Evolutionary conservation across 1,140 invertebrate species (phyloP).

Genomic region (Drosophila tristis): DNA sequence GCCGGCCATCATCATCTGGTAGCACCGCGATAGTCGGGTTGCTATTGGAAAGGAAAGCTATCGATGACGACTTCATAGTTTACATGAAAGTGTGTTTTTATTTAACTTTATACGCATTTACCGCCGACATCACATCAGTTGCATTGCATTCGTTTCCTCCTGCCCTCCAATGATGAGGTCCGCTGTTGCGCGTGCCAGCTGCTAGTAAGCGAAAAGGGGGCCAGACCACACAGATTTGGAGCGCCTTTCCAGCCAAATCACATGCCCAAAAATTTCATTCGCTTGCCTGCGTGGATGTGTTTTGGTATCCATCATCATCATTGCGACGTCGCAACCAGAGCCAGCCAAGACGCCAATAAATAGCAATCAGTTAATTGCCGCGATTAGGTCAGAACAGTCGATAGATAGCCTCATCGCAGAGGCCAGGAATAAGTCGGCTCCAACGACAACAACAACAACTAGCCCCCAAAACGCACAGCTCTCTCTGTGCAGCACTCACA

Average conservation of each 20-base stretch:
- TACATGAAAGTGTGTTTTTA: constrained; percentile 65
- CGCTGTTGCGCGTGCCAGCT: constrained; percentile 8
- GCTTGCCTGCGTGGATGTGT: constrained; percentile 61
- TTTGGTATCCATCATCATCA: constrained; percentile 12
- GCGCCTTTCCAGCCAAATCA: constrained; percentile 1
- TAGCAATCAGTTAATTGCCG: constrained; percentile 45
- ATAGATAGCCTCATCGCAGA: constrained; percentile 22
- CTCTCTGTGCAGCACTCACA: too few relatives aligned
- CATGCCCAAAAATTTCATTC: background rate
- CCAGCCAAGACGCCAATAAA: constrained; percentile 24
- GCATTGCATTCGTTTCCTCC: constrained; percentile 3
- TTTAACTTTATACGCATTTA: constrained; percentile 59
- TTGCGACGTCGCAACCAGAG: constrained; percentile 3
- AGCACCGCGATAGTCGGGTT: background rate
- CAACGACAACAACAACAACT: constrained; percentile 1
- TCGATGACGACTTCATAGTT: constrained; percentile 66
- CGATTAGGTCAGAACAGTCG: constrained; percentile 29
- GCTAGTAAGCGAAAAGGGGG: constrained; percentile 38
- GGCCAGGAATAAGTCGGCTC: background rate
- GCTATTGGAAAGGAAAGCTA: constrained; percentile 36
- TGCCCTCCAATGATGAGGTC: constrained; percentile 22
- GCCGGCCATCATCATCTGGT: background rate
- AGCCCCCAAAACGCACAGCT: background rate
- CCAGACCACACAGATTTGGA: constrained; percentile 3
- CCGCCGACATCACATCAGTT: background rate